phyloP scores from a whole-genome alignment of 2,888 invertebrate genomes.

The Chalcosyrphus nemorum region DNA sequence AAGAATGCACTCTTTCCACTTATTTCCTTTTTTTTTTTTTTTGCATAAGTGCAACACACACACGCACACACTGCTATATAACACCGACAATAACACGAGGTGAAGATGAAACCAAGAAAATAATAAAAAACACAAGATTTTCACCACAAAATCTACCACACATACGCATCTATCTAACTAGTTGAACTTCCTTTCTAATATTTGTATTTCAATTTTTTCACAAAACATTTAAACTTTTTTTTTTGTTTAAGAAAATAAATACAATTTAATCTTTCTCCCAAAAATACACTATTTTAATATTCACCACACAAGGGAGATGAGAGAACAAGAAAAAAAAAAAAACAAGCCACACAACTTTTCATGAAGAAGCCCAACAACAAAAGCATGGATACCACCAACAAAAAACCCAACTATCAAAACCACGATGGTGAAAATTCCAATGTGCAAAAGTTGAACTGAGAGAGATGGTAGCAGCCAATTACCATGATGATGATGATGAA shows the following conservation, averaged over 20 bases:
- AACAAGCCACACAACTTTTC: slow-evolving; percentile 59
- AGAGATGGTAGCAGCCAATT: slow-evolving; percentile 68
- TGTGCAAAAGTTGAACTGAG: slow-evolving; percentile 70
- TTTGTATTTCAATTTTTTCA: too few relatives aligned
- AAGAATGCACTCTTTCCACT: slow-evolving; percentile 62
- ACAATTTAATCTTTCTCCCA: neutral
- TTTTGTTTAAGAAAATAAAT: neutral
- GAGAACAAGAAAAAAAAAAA: slow-evolving; percentile 11
- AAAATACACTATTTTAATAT: neutral
- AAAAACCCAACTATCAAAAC: slow-evolving; percentile 37
- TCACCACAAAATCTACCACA: slow-evolving; percentile 30
- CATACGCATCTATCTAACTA: neutral
- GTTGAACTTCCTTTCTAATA: neutral
- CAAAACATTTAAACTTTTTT: too few relatives aligned
- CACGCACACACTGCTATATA: neutral
- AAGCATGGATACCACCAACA: slow-evolving; percentile 6
- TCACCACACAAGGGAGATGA: slow-evolving; percentile 26
- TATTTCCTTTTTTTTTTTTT: too few relatives aligned
- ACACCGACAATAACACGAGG: slow-evolving; percentile 46
- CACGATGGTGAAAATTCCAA: slow-evolving; percentile 68
- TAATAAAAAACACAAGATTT: slow-evolving; percentile 32
- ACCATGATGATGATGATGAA: slow-evolving; percentile 53
- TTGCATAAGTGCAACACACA: slow-evolving; percentile 50
- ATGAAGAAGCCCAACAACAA: slow-evolving; percentile 57
- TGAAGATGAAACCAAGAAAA: slow-evolving; percentile 40